phyloP scores from a whole-genome alignment of 2,113 vertebrate genomes.

The Ammospiza caudacuta region DNA sequence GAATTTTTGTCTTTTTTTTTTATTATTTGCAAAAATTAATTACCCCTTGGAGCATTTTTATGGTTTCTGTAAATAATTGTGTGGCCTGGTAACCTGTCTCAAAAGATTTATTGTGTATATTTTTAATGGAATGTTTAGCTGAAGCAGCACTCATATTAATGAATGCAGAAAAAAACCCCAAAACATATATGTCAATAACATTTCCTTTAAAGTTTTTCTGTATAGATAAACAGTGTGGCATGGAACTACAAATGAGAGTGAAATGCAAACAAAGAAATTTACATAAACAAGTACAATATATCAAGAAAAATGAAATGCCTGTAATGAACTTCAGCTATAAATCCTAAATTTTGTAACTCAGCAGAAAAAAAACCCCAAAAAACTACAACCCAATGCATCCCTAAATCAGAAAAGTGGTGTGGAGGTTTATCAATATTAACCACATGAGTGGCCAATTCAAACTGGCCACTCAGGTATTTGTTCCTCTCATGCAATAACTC shows the following conservation, averaged over 20 bases:
- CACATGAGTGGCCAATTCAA: not conserved
- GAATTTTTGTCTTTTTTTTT: not conserved
- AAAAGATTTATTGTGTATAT: not conserved
- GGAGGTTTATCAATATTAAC: not conserved
- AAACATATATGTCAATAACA: not conserved
- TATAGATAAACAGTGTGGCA: not conserved
- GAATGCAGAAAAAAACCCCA: not conserved
- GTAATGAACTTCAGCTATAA: not conserved
- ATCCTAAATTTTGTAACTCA: not conserved
- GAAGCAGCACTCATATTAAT: not conserved
- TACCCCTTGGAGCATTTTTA: not conserved
- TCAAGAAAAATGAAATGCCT: not conserved
- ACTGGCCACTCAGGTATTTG: not conserved
- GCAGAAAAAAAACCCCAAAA: not conserved
- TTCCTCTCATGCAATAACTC: not conserved
- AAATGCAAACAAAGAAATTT: not conserved
- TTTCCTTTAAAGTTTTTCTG: not conserved
- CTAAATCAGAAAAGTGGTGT: not conserved
- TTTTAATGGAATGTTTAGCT: not conserved
- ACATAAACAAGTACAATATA: not conserved
- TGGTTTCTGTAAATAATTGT: not conserved
- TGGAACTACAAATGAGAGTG: not conserved
- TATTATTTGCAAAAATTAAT: not conserved
- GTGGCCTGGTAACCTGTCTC: not conserved
- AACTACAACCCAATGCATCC: not conserved